phyloP scores from a whole-genome alignment of 1,140 invertebrate species.

The Drosophila miranda region DNA sequence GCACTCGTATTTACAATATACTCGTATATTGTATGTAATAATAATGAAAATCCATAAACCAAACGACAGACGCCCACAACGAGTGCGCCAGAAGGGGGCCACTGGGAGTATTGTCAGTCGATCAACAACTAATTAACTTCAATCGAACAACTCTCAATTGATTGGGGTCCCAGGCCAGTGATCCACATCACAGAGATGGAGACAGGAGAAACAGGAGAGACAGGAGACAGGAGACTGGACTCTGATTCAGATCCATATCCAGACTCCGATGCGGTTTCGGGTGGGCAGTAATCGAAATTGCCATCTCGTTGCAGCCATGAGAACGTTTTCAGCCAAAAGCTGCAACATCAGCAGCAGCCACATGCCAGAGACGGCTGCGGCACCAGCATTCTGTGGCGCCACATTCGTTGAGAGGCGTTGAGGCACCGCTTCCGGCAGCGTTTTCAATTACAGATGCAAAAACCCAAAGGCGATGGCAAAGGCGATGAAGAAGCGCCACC shows the following conservation, averaged over 20 bases:
- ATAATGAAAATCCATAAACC: constrained; percentile 20
- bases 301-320: not conserved
- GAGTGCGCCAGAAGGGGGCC: not conserved
- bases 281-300: constrained; percentile 37
- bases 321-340: constrained; percentile 29
- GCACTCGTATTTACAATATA: too few species aligned
- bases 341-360: constrained; percentile 8
- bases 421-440: constrained; percentile 53
- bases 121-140: constrained; percentile 46
- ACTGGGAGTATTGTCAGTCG: constrained; percentile 23
- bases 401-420: constrained; percentile 50
- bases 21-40: not conserved
- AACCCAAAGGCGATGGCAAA: constrained; percentile 2
- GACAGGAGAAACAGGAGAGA: too few species aligned
- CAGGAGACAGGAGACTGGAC: not conserved
- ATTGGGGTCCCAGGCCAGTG: too few species aligned
- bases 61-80: constrained; percentile 37
- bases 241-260: not conserved
- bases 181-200: too few species aligned
- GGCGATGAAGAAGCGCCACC: constrained; percentile 5
- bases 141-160: constrained; percentile 7
- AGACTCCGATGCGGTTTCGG: constrained; percentile 13
- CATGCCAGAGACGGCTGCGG: constrained; percentile 7
- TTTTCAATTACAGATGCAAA: constrained; percentile 63
- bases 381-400: constrained; percentile 26